These are phyloP conservation scores for Drosophila subpulchrella DNA, from an alignment of 1,140 invertebrate species.

Conservation along the genomic window DNA sequence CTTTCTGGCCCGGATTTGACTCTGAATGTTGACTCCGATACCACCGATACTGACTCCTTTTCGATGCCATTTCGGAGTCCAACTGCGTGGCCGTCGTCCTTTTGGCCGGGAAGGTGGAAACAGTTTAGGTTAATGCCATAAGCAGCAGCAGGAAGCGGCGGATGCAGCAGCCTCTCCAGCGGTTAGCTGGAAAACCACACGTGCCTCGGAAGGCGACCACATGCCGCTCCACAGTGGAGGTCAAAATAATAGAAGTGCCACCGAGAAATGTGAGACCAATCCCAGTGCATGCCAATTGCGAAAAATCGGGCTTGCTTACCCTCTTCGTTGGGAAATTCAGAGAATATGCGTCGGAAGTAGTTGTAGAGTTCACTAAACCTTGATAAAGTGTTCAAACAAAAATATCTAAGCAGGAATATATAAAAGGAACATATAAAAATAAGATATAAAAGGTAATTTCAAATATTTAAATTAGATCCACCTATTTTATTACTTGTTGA, in stretches of 20 bases:
- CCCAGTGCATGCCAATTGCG: not conserved
- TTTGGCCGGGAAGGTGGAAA: conserved; percentile 63
- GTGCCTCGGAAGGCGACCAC: conserved; percentile 77
- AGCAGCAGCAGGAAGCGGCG: conserved; percentile 60
- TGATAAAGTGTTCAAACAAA: too few species aligned
- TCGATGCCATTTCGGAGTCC: conserved; percentile 22
- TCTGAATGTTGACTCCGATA: conserved; percentile 18
- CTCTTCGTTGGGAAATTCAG: not conserved
- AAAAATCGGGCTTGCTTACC: not conserved
- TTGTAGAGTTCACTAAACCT: not conserved
- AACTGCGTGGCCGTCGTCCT: conserved; percentile 16
- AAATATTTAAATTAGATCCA: too few species aligned
- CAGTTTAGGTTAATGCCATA: conserved; percentile 79
- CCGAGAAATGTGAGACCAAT: conserved; percentile 30
- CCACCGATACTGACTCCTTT: conserved; percentile 3
- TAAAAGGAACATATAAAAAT: too few species aligned
- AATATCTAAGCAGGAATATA: too few species aligned
- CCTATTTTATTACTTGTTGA: too few species aligned
- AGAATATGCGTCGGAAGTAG: not conserved
- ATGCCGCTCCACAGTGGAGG: conserved; percentile 57
- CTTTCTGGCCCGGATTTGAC: conserved; percentile 52
- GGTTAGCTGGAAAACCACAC: conserved; percentile 83
- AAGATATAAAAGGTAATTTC: too few species aligned
- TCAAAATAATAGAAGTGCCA: conserved; percentile 48
- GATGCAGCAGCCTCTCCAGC: conserved; percentile 33